Base-by-base conservation (phyloP, 2,113 vertebrate species). In the Ptilorrhoa leucosticta region DNA sequence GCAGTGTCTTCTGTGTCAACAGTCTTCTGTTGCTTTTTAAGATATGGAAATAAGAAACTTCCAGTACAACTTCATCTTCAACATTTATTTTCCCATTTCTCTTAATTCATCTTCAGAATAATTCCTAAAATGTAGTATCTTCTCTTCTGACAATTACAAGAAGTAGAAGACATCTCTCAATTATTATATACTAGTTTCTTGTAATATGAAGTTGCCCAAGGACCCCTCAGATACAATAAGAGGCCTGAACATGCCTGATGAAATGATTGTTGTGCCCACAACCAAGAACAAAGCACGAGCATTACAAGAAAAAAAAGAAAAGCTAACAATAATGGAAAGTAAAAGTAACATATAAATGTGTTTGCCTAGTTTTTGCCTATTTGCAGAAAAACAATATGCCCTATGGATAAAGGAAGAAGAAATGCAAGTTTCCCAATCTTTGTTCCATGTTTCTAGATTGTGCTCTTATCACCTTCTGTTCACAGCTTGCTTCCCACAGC, bases 21-120 rank as follows among this genome's bases (percentile, higher is more conserved):
- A 77, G 64, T 75, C 57, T 82, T 95, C 92, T 27, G 9, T 48
- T 89, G 50, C 85, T 86, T 95, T 97, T 83, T 92, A 94, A 93
- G 90, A 90, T 51, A 86, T 39, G 53, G 66, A 96, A 94, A 93
- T 91, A 7, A 5, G 84, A 72, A 96, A 61, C 53, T 89, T 84
- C 40, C 26, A 44, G 61, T 90, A 72, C 89, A 76, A 72, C 9
- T 83, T 77, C 65, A 83, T 78, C 83, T 83, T 87, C 76, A 83
- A 37, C 22, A n/a, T 84, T 94, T 81, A 11, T 44, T 65, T 85
- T n/a, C 60, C 63, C 13, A 7, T n/a, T 82, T 42, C 33, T 93
- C 40, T 73, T 79, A n/a, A 50, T 71, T 86, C 54, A 68, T 26
- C 16, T 70, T 54, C 35, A 63, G 56, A 63, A 83, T 79, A 82